Percentiles rank a stretch among this genome's conserved stretches.
Evolutionary conservation across 2,797 vertebrate species (phyloP).

Genomic region (Amblyraja radiata): DNA sequence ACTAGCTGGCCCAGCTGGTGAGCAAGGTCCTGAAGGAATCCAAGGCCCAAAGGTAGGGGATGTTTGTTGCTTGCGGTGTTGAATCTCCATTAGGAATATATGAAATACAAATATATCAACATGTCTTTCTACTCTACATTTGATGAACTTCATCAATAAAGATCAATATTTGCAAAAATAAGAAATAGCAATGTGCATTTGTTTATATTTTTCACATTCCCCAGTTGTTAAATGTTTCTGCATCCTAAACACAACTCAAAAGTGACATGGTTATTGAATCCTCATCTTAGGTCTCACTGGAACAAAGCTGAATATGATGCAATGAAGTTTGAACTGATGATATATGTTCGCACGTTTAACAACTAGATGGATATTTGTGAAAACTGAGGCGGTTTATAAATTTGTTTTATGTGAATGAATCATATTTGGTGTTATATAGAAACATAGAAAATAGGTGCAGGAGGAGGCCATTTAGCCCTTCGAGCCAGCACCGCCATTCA

Average conservation of each 20-base stretch:
- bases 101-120: neutral
- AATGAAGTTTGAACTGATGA: neutral
- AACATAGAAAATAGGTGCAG: no score
- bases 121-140: neutral
- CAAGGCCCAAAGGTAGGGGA: constrained; percentile 73
- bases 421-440: neutral
- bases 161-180: neutral
- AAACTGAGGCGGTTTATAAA: neutral
- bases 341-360: neutral
- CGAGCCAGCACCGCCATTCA: no score
- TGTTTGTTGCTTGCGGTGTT: neutral
- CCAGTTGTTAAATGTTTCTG: neutral
- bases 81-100: neutral
- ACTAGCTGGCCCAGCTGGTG: constrained; percentile 63
- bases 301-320: neutral
- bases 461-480: no score
- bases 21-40: constrained; percentile 66
- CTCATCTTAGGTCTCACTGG: neutral
- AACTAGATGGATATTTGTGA: neutral
- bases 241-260: neutral
- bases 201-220: no score
- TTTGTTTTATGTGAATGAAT: neutral
- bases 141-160: neutral
- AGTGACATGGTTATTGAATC: neutral
- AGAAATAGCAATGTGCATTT: neutral